These are phyloP conservation scores for Engraulis encrasicolus DNA, from an alignment of 2,113 vertebrate genomes.

Conservation along the genomic window DNA sequence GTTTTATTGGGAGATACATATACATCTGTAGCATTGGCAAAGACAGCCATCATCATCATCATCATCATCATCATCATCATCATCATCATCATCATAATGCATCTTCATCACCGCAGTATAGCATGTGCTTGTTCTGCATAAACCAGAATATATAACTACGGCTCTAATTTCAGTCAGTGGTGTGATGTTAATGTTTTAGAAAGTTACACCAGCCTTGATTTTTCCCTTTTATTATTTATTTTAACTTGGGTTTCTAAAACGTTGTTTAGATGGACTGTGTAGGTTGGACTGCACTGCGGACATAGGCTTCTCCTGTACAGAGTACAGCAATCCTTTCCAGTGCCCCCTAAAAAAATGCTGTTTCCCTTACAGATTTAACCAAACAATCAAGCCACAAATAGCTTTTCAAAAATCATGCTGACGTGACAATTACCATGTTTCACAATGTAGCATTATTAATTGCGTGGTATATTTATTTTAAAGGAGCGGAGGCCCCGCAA, in stretches of 20 bases:
- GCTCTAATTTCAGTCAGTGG: not conserved
- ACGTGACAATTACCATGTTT: slow-evolving; percentile 4
- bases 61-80: too few relatives aligned
- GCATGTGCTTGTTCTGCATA: not conserved
- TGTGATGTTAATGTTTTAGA: not conserved
- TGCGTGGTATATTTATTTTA: not conserved
- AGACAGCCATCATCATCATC: not conserved
- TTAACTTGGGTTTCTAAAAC: not conserved
- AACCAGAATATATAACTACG: not conserved
- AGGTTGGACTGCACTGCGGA: not conserved
- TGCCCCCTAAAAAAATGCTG: not conserved
- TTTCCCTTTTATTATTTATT: not conserved
- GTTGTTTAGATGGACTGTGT: not conserved
- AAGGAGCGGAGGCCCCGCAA: not conserved
- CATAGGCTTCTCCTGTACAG: not conserved
- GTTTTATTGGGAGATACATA: not conserved
- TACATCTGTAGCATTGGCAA: not conserved
- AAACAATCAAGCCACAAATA: not conserved
- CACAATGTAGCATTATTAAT: not conserved
- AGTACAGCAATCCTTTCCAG: not conserved
- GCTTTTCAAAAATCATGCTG: not conserved
- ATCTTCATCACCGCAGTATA: not conserved
- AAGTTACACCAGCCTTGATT: not conserved
- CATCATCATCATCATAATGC: too few relatives aligned
- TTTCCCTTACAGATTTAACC: not conserved